Base-by-base conservation (phyloP, 2,888 invertebrate species). In the Thereva unica region DNA sequence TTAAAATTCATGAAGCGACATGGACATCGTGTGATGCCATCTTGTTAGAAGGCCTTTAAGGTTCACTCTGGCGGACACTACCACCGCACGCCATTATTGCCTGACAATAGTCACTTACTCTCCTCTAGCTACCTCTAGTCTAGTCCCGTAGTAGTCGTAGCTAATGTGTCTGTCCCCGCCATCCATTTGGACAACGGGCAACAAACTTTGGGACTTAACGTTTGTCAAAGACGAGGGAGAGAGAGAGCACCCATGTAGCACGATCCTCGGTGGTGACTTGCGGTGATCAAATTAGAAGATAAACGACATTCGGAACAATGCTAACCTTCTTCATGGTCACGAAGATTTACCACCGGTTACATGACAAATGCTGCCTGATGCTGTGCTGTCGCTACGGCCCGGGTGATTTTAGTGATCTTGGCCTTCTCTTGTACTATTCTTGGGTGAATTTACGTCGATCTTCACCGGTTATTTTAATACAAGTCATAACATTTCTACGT, bases 1-100 rank as follows among this genome's bases (percentile, higher is more conserved):
- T 66, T 66, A 59, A 59, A 66, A 66, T 66, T 50, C 66, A 66
- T 66, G 59, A 66, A 41, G 59, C 59, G 45, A 66, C 53, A 42
- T 66, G 59, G 53, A 53, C 50, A 34, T 61, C 61, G 61, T 61
- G 61, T 61, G 50, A 61, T 61, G 61, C 50, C 50, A 61, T 61
- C 61, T 61, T 61, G 61, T 61, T 61, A 61, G 50, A 41, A 50
- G 61, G 61, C 23, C 23, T 61, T 61, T 50, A 50, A 41, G 49
- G 61, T 50, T 50, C 49, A 37, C 49, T n/a, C 41, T 41, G 23
- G 41, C 47, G 49, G 10, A 41, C 40, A 34, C 10, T 8, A 40
- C 49, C 50, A 50, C 61, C 61, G 40, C 50, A 61, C 12, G 37
- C n/a, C 47, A 23, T 23, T 23, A 23, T 23, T 23, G 23, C 44